Evolutionary conservation across 2,797 vertebrate genomes (phyloP), one percentile per base, ranked within the genome.

Genomic region (Lates japonicus): DNA sequence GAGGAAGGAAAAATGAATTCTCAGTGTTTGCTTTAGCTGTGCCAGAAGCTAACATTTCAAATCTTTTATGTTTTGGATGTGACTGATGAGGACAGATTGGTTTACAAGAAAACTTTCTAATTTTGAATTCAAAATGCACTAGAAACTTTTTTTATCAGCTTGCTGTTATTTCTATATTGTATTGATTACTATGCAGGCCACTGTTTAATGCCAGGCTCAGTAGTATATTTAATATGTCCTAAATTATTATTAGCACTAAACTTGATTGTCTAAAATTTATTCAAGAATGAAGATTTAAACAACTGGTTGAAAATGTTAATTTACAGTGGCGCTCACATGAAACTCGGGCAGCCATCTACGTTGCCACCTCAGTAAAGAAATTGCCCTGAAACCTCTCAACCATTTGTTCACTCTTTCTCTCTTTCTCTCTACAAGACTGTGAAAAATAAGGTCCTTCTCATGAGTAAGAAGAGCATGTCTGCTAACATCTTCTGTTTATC

Each of bases 381-480:
- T 3, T 49, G 66, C 35, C 52, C 52, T 49, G 12, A 41, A 37
- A n/a, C 20, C 1, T 31, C 22, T 64, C 0, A 35, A 46, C 19
- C 49, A 20, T 74, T 37, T 55, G 25, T 46, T 77, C 9, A 29
- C n/a, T 39, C 31, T 66, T 7, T 71, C 4, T 72, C 22, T 29
- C 35, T 25, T 10, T 6, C 49, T 52, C n/a, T 46, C 22, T 62
- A 4, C 0, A 8, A 44, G 39, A 42, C 46, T 71, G 33, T 25
- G n/a, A 67, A 42, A 58, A 67, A 17, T 22, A 63, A 72, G 76
- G 74, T 80, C 70, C 67, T 76, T 51, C 83, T 79, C 52, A 81
- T 90, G 84, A 93, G 92, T 92, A 88, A 91, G n/a, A n/a, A n/a
- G 72, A 93, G 93, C 85, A 84, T 46, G 76, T 78, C 52, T 31